A percentile compares a stretch with the other conserved stretches of the same genome.
These are phyloP conservation scores for Sarcophaga peregrina DNA, from an alignment of 1,140 invertebrate genomes.

Conservation along the genomic window DNA sequence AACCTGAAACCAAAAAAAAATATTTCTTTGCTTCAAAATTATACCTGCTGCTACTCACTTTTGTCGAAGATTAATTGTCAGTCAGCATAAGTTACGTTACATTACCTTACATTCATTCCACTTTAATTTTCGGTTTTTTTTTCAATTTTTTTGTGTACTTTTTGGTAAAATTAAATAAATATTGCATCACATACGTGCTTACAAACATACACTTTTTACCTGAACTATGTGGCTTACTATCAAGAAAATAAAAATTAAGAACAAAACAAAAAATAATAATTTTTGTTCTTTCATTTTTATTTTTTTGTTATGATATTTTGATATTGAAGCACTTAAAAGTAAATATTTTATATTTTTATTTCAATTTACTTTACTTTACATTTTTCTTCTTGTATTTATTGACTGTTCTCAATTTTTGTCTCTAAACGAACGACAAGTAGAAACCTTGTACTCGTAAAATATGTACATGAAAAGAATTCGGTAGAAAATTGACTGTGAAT, in stretches of 20 bases:
- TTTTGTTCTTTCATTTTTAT: background rate
- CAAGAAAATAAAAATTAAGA: background rate
- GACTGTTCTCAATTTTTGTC: constrained; percentile 19
- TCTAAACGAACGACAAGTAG: background rate
- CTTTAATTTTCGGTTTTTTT: no score
- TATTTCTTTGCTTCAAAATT: background rate
- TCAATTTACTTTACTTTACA: no score
- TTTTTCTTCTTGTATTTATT: background rate
- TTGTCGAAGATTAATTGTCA: constrained; percentile 9
- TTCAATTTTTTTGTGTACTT: no score
- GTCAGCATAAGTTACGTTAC: background rate
- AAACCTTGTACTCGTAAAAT: no score
- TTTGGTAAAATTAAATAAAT: background rate
- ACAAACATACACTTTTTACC: background rate
- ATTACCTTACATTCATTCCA: no score
- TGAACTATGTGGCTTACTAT: background rate
- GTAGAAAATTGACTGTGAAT: background rate
- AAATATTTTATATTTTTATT: no score
- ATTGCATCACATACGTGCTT: constrained; percentile 1
- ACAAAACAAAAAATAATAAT: background rate
- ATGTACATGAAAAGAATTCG: background rate
- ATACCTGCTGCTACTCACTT: background rate
- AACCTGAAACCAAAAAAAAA: no score
- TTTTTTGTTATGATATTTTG: no score
- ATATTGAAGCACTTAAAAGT: background rate